Evolutionary conservation across 2,888 invertebrate species (phyloP), one percentile per base, ranked within the genome.

Genomic region (Hipparchia sbordonii): DNA sequence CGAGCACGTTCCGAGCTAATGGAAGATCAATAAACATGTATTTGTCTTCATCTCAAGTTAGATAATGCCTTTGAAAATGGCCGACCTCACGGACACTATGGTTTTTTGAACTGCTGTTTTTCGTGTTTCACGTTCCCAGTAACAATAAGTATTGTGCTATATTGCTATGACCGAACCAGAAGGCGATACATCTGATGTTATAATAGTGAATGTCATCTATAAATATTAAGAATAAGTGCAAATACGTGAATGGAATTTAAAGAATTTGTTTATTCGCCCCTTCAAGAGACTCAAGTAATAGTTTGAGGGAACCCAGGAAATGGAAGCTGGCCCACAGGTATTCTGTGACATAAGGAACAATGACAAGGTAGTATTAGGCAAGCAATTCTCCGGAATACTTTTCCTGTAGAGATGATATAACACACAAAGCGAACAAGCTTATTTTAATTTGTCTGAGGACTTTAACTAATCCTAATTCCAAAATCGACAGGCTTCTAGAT

Each of bases 1-100:
- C 82, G 84, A 79, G 81, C 86, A 83, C 83, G 82, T 84, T 79
- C 80, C 74, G 72, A 76, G 76, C 76, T 79, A 81, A 82, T 80
- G 70, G 70, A 82, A 82, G 79, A 79, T 78, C 80, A 79, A 82
- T 76, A 77, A 72, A 72, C 74, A 74, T 33, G 72, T 67, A 70
- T 46, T 73, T 70, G 56, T 70, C 70, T 73, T 73, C 71, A 75
- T 71, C 73, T 68, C 65, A 46, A 71, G 56, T 39, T 68, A 66
- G 52, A 51, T 23, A 51, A 51, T 9, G 48, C 13, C 48, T 48
- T 48, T 48, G 48, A 63, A 63, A 23, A 60, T 60, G 59, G 59
- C 33, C 39, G 57, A 57, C 57, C 13, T 57, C 57, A 23, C 57
- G 23, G 23, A 23, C 57, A 8, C 23, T 57, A 57, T 13, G 57